Conservation (phyloP, 2,888 invertebrate genomes). For the Drosophila melanosoma region DNA sequence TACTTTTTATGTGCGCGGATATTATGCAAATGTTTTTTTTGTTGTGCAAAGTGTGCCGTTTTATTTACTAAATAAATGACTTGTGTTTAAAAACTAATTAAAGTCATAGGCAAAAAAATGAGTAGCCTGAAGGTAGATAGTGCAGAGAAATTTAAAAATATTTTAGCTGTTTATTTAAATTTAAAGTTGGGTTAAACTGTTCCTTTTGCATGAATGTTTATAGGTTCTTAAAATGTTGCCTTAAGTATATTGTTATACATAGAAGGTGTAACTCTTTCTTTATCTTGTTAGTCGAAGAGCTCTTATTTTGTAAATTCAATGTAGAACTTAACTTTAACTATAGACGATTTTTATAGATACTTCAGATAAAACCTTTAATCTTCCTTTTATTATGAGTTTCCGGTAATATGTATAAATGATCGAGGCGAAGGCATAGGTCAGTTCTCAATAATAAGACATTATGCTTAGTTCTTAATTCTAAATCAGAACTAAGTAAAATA, state of each 20-base stretch:
- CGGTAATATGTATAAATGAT: neutral
- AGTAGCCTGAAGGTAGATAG: neutral
- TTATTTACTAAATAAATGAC: conserved; percentile 33
- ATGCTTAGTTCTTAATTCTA: neutral
- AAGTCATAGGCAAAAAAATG: neutral
- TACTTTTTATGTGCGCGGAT: conserved; percentile 44
- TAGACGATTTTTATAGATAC: neutral
- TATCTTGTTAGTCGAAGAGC: neutral
- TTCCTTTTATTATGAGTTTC: neutral
- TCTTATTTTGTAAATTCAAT: neutral
- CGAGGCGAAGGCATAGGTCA: neutral
- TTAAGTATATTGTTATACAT: neutral
- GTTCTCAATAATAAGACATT: neutral
- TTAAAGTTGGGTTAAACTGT: neutral
- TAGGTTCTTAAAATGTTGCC: neutral
- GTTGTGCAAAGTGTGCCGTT: conserved; percentile 53
- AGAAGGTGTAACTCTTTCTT: neutral
- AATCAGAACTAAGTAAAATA: neutral
- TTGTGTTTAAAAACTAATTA: conserved; percentile 15
- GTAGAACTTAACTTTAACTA: neutral
- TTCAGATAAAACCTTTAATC: neutral
- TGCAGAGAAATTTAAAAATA: neutral
- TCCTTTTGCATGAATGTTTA: neutral
- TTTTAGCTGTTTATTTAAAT: neutral
- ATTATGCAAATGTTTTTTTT: conserved; percentile 62